phyloP scores from a whole-genome alignment of 2,797 vertebrate genomes.

The Sebastes variabilis region DNA sequence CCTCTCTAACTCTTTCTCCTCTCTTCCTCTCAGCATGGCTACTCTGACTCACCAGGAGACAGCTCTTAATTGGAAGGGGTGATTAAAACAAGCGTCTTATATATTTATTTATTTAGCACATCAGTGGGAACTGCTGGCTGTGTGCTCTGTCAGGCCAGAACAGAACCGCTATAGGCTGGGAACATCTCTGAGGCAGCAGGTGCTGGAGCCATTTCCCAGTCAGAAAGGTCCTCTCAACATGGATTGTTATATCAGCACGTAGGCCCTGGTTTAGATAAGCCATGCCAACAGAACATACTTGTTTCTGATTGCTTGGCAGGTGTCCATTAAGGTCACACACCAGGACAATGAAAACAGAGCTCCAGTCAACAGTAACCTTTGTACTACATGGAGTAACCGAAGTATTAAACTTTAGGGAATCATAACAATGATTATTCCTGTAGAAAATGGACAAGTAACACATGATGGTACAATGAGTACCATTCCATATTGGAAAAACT shows the following conservation, averaged over 20 bases:
- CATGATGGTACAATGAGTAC: not conserved
- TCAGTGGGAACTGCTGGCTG: conserved; percentile 21
- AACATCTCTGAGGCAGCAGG: not conserved
- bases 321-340: not conserved
- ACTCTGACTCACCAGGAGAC: conserved; percentile 11
- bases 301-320: not conserved
- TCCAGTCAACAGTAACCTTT: not conserved
- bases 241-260: not conserved
- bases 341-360: not conserved
- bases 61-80: conserved; percentile 30
- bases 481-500: not conserved
- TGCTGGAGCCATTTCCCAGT: not conserved
- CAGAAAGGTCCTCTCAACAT: not conserved
- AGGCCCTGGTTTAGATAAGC: not conserved
- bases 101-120: conserved; percentile 32
- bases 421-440: not conserved
- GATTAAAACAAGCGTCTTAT: conserved; percentile 37
- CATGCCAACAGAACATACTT: not conserved
- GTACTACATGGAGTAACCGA: not conserved
- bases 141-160: not conserved
- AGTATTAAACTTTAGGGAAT: not conserved
- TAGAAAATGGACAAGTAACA: not conserved
- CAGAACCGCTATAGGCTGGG: not conserved
- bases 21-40: conserved; percentile 16
- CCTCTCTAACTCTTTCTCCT: not conserved